phyloP scores from a whole-genome alignment of 2,113 vertebrate genomes.

The Hippolais icterina region DNA sequence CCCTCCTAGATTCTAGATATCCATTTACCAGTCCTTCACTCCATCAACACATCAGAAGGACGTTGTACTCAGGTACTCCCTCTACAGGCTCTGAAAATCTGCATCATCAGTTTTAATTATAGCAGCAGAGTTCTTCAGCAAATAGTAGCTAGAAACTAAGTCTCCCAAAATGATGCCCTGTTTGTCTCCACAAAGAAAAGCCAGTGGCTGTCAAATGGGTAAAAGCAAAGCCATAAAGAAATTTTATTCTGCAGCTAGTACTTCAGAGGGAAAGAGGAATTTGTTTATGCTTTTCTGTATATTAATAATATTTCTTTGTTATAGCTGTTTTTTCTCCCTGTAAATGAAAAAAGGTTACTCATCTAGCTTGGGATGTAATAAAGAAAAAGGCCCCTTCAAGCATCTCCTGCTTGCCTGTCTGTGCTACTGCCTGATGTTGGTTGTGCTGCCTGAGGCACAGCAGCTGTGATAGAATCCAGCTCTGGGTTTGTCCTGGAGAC shows the following conservation, averaged over 20 bases:
- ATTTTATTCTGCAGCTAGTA: not conserved
- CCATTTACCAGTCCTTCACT: slow-evolving; percentile 34
- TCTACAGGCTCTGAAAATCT: slow-evolving; percentile 59
- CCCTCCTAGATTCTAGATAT: slow-evolving; percentile 50
- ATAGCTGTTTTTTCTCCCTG: not conserved
- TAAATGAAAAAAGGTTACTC: not conserved
- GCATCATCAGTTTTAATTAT: slow-evolving; percentile 50
- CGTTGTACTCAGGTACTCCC: slow-evolving; percentile 38
- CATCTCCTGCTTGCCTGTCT: slow-evolving; percentile 4
- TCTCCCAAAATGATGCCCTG: not conserved
- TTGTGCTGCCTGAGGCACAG: slow-evolving; percentile 43
- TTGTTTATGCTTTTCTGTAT: not conserved
- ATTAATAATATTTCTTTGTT: slow-evolving; percentile 6
- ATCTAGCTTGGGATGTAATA: slow-evolving; percentile 7
- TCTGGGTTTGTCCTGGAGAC: slow-evolving; percentile 31
- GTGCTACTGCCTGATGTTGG: slow-evolving; percentile 22
- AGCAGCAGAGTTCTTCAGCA: slow-evolving; percentile 11
- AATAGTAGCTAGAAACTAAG: not conserved
- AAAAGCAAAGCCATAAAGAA: slow-evolving; percentile 2
- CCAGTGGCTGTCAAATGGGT: not conserved
- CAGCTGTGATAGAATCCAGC: slow-evolving; percentile 5
- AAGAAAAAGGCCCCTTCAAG: not conserved
- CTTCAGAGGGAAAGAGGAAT: not conserved
- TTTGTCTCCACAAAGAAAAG: not conserved
- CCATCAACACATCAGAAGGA: slow-evolving; percentile 47